A percentile compares a stretch with the other conserved stretches of the same genome.
These are phyloP conservation scores for Corythaixoides concolor DNA, from an alignment of 2,113 vertebrate genomes.

Conservation along the genomic window DNA sequence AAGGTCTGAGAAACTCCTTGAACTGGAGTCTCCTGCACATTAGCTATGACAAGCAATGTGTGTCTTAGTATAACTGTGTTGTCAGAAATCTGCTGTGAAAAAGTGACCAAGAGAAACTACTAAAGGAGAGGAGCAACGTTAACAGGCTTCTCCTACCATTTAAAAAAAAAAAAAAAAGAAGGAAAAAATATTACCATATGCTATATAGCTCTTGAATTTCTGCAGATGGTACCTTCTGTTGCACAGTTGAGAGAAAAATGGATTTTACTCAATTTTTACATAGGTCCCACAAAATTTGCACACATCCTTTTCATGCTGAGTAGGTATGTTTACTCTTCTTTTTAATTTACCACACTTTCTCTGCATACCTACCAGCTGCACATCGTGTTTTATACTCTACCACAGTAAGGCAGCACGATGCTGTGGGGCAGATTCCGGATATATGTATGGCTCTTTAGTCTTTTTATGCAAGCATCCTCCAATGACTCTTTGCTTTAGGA, in stretches of 20 bases:
- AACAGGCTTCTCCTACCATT: neutral
- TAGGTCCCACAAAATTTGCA: neutral
- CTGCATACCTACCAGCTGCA: neutral
- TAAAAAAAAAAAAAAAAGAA: neutral
- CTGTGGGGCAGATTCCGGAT: neutral
- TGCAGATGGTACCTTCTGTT: conserved; percentile 39
- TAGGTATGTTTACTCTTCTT: neutral
- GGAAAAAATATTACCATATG: conserved; percentile 14
- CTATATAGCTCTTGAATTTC: neutral
- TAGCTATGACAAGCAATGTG: neutral
- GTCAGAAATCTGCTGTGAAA: neutral
- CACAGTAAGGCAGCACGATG: neutral
- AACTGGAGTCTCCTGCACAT: neutral
- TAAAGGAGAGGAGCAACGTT: neutral
- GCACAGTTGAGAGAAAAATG: neutral
- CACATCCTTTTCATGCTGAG: neutral
- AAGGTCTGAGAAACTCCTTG: neutral
- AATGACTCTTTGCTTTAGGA: neutral
- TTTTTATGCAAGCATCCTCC: neutral
- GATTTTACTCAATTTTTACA: neutral
- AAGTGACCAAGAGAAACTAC: neutral
- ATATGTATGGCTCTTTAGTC: fast-evolving
- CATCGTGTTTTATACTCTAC: neutral
- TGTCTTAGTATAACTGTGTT: neutral
- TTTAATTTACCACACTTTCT: neutral